Conservation (phyloP, 1,140 invertebrate species). For the Drosophila pandora region DNA sequence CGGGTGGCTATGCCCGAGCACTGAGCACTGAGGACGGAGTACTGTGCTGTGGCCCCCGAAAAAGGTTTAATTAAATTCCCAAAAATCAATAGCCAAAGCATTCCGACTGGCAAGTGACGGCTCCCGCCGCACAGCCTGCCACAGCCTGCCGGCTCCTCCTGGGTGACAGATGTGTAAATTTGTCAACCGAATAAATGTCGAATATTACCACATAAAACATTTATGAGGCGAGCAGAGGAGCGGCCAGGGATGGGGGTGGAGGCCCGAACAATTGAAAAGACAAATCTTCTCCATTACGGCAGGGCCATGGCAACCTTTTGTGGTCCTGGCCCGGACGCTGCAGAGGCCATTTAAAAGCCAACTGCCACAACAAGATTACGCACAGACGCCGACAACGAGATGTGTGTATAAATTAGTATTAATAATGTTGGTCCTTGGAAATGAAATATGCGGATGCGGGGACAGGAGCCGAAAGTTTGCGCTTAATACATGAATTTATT, state of each 20-base stretch:
- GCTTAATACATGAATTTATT: slow-evolving; percentile 39
- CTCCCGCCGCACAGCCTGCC: not conserved
- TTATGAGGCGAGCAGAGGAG: slow-evolving; percentile 17
- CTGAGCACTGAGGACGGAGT: too few relatives aligned
- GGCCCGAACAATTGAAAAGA: slow-evolving; percentile 17
- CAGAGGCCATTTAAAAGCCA: slow-evolving; percentile 62
- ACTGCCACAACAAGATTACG: slow-evolving; percentile 55
- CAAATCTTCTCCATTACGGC: slow-evolving; percentile 29
- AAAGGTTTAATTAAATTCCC: slow-evolving; percentile 38
- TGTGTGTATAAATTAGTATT: slow-evolving; percentile 67
- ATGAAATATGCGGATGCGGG: slow-evolving; percentile 40
- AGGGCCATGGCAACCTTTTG: slow-evolving; percentile 32
- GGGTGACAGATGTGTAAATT: slow-evolving; percentile 31
- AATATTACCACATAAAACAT: slow-evolving; percentile 43
- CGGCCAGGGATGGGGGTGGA: too few relatives aligned
- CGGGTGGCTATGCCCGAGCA: not conserved
- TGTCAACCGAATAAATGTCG: slow-evolving; percentile 30
- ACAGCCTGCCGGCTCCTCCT: not conserved
- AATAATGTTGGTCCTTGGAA: slow-evolving; percentile 53
- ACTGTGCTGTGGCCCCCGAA: not conserved
- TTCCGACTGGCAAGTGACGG: slow-evolving; percentile 1
- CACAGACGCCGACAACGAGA: not conserved
- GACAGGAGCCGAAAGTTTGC: slow-evolving; percentile 25
- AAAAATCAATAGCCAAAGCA: slow-evolving; percentile 36
- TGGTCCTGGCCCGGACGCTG: slow-evolving; percentile 42